Conservation (phyloP, 2,113 vertebrate genomes). For the Hippopotamus amphibius region DNA sequence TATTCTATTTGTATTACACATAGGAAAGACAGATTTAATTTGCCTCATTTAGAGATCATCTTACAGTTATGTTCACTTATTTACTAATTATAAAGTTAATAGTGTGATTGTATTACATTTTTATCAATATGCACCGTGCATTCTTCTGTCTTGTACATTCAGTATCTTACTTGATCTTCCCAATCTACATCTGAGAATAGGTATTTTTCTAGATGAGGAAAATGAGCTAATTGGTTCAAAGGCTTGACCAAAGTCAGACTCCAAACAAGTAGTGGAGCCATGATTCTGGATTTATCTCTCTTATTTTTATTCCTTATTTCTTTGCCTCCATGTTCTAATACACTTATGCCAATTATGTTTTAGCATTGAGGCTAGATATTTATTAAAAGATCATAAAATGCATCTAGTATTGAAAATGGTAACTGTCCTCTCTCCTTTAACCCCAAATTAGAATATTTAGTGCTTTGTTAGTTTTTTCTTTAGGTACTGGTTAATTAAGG, state of each 20-base stretch:
- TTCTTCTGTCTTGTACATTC: not conserved
- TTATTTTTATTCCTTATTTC: not conserved
- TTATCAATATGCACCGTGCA: not conserved
- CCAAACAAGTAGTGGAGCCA: not conserved
- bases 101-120: not conserved
- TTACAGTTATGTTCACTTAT: not conserved
- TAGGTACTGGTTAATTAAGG: not conserved
- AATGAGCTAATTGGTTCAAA: not conserved
- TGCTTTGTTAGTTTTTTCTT: not conserved
- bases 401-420: not conserved
- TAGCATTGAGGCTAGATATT: not conserved
- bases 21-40: not conserved
- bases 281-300: not conserved
- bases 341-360: not conserved
- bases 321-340: not conserved
- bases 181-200: not conserved
- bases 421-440: not conserved
- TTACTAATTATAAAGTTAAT: not conserved
- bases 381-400: not conserved
- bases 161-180: not conserved
- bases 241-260: not conserved
- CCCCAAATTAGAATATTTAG: not conserved
- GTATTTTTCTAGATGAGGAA: not conserved
- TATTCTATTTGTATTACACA: not conserved
- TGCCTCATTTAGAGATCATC: not conserved